These are phyloP conservation scores for Danio rerio DNA, from an alignment of 2,113 vertebrate species.

Conservation along the genomic window GRCz12tu NC_133182.1:63408001-63408500, in stretches of 20 bases:
- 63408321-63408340: background rate
- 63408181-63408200: too few relatives aligned
- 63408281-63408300: background rate
- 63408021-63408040: too few relatives aligned
- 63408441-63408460: conserved; percentile 26
- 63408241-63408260: background rate
- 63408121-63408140: too few relatives aligned
- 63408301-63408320: background rate
- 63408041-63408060: too few relatives aligned
- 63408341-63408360: background rate
- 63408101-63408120: too few relatives aligned
- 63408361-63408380: background rate
- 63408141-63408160: too few relatives aligned
- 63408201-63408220: too few relatives aligned
- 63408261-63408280: background rate
- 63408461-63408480: conserved; percentile 8
- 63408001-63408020: too few relatives aligned
- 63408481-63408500: background rate
- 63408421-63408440: conserved; percentile 24
- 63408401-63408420: conserved; percentile 18
- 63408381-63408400: background rate
- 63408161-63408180: too few relatives aligned
- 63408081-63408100: too few relatives aligned
- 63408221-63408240: too few relatives aligned
- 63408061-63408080: too few relatives aligned